Percentiles rank a stretch among this genome's conserved stretches.
Evolutionary conservation across 2,113 vertebrate genomes (phyloP).

Genomic region (Spilogale gracilis): DNA sequence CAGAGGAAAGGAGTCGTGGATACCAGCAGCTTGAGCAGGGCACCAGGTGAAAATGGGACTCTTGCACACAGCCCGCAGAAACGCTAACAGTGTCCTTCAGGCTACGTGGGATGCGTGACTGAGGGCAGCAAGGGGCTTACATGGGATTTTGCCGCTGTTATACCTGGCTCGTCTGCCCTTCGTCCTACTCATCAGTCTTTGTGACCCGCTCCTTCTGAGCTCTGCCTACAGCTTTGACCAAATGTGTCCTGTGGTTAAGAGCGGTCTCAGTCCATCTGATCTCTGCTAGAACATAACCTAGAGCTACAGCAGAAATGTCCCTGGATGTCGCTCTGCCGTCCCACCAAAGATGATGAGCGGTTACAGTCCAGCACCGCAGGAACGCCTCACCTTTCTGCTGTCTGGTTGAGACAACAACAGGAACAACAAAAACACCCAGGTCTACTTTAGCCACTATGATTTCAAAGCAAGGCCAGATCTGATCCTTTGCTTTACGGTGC

Average conservation of each 20-base stretch:
- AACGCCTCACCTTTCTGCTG: background rate
- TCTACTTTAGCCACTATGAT: background rate
- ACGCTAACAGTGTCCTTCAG: fast-evolving
- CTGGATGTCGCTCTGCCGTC: background rate
- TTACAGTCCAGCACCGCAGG: background rate
- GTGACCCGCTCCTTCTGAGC: background rate
- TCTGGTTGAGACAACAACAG: background rate
- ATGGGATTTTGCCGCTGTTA: background rate
- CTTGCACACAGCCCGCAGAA: background rate
- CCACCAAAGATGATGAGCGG: background rate
- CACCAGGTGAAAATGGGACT: too few species aligned
- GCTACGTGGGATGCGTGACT: too few species aligned
- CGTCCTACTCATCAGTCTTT: background rate
- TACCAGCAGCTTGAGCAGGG: fast-evolving
- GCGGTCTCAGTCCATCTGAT: too few species aligned
- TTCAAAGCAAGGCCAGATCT: background rate
- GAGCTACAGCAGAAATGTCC: background rate
- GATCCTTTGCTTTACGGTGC: fast-evolving
- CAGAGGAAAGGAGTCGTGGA: background rate
- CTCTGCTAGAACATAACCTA: background rate
- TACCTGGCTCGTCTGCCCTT: background rate
- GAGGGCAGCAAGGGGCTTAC: fast-evolving
- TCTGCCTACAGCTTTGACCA: background rate
- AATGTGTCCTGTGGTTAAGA: background rate
- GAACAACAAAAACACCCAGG: background rate